A percentile compares a stretch with the other conserved stretches of the same genome.
phyloP scores from a whole-genome alignment of 2,113 vertebrate genomes.

The Microcebus griseorufus region DNA sequence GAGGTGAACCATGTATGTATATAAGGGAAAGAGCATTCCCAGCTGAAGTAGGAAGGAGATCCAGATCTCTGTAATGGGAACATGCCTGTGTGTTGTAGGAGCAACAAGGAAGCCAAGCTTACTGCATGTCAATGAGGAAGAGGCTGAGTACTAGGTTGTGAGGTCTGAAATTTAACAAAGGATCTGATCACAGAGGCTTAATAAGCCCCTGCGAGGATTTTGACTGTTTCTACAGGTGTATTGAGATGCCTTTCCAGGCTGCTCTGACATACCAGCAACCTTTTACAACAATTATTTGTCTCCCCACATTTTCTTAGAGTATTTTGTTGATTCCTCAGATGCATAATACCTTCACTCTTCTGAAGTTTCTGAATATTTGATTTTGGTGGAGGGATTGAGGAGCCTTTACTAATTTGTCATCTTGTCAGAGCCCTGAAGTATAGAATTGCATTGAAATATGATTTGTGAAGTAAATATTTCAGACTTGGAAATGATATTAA shows the following conservation, averaged over 20 bases:
- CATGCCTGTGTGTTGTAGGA: background rate
- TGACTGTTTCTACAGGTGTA: background rate
- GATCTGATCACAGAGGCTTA: background rate
- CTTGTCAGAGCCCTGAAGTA: background rate
- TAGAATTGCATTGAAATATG: background rate
- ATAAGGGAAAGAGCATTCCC: background rate
- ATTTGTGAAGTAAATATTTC: background rate
- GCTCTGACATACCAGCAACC: too few species aligned
- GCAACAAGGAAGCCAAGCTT: background rate
- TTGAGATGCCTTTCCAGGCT: background rate
- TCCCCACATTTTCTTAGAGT: background rate
- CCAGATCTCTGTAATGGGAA: background rate
- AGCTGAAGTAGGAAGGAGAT: background rate
- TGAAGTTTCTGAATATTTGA: background rate
- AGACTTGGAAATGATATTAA: background rate
- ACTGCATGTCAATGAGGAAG: background rate
- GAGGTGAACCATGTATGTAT: background rate
- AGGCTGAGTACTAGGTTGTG: background rate
- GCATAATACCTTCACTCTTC: background rate
- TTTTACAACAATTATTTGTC: background rate
- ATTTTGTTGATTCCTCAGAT: background rate
- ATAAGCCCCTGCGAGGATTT: fast-evolving
- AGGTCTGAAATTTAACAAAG: background rate
- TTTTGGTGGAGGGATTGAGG: background rate
- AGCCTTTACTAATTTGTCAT: background rate